These are phyloP conservation scores for Maconellicoccus hirsutus DNA, from an alignment of 1,140 invertebrate genomes.

Conservation along the genomic window DNA sequence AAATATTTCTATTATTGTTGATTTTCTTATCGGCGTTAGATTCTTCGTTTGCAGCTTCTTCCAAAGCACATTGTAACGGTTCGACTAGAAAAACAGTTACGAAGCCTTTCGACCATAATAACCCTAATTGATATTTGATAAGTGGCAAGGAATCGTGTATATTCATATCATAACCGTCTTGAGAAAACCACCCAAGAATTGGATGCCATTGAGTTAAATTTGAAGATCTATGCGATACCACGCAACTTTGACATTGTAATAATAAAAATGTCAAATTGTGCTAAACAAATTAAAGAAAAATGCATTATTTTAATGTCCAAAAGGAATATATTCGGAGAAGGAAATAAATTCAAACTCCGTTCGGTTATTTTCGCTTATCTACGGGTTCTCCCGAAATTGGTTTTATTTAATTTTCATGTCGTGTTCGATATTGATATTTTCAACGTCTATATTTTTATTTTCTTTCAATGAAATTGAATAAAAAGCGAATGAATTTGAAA, in stretches of 20 bases:
- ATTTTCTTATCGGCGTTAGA: not conserved
- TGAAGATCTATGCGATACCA: slow-evolving; percentile 73
- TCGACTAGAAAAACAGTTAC: slow-evolving; percentile 39
- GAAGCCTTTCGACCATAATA: slow-evolving; percentile 68
- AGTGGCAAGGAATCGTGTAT: slow-evolving; percentile 68
- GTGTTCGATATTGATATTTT: too few relatives aligned
- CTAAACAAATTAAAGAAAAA: too few relatives aligned
- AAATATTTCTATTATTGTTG: not conserved
- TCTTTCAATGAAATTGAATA: too few relatives aligned
- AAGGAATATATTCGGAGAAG: too few relatives aligned
- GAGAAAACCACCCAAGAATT: slow-evolving; percentile 91
- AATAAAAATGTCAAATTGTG: slow-evolving; percentile 65
- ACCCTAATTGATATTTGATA: slow-evolving; percentile 68
- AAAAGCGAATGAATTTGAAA: too few relatives aligned
- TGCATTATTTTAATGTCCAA: too few relatives aligned
- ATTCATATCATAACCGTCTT: slow-evolving; percentile 60
- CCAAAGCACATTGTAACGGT: slow-evolving; percentile 37
- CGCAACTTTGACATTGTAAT: slow-evolving; percentile 73
- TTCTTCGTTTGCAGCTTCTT: slow-evolving; percentile 35
- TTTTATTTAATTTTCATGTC: too few relatives aligned
- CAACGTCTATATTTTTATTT: too few relatives aligned
- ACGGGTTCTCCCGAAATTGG: too few relatives aligned
- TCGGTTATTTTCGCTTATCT: too few relatives aligned
- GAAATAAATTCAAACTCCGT: too few relatives aligned
- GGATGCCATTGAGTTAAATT: slow-evolving; percentile 95